Evolutionary conservation across 1,140 invertebrate species (phyloP), one percentile per base, ranked within the genome.

Genomic region (Xylocopa sonorina): DNA sequence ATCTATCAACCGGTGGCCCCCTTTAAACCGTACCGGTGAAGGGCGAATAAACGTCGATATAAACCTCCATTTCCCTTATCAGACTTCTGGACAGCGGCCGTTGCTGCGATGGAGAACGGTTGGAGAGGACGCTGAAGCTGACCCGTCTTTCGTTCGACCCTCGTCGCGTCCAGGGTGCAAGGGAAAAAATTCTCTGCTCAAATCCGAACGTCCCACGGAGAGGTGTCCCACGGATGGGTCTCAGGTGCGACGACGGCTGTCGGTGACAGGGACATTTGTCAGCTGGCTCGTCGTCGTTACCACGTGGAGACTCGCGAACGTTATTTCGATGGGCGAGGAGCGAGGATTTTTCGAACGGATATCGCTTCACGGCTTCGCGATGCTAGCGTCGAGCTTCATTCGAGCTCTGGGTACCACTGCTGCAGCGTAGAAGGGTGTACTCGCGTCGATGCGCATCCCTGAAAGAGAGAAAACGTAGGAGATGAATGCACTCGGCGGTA

Each of bases 211-310:
- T n/a, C 7, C 74, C 46, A n/a, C n/a, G n/a, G 32, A 66, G 16
- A 27, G 73, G 55, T 21, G 73, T 85, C 67, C 67, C 43, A n/a
- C 24, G 67, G 73, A 48, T 57, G 63, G 55, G 83, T 58, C 83
- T 74, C 83, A 85, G 83, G 83, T 85, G 83, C 68, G 41, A 34
- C 83, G 50, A 73, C 53, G 46, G 73, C 46, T 81, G 73, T 48
- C 78, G 78, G 38, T 78, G 79, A 77, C 78, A 71, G 71, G 50
- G 76, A 67, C 55, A 84, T 84, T 85, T 77, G 78, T 85, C 82
- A 72, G 50, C 55, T 2, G 38, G 21, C 53, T 43, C 60, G 48
- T 14, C 55, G 38, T 18, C 67, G 50, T 76, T 67, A n/a, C 46
- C 63, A 84, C 64, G 63, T 27, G 32, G n/a, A 63, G 34, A 32